These are phyloP conservation scores for Syritta pipiens DNA, from an alignment of 2,888 invertebrate species.

Conservation along the genomic window DNA sequence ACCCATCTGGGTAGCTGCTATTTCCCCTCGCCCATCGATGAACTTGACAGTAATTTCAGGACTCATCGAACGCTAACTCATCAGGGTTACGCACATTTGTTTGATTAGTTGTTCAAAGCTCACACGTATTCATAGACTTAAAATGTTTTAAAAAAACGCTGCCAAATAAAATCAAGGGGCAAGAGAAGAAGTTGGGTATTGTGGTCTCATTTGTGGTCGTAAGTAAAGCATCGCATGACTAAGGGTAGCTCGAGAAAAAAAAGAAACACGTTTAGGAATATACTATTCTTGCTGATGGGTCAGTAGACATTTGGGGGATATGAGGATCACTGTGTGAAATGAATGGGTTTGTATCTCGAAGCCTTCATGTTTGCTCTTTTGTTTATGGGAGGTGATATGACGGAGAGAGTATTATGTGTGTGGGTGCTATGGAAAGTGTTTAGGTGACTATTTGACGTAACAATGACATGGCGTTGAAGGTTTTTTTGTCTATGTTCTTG, in stretches of 20 bases:
- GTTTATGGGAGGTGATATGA: neutral
- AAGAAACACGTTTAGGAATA: slow-evolving; percentile 7
- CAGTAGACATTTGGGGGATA: slow-evolving; percentile 33
- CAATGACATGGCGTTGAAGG: slow-evolving; percentile 47
- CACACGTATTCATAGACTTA: too few species aligned
- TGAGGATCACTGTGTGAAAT: slow-evolving; percentile 18
- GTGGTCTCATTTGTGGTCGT: too few species aligned
- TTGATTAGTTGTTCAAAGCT: too few species aligned
- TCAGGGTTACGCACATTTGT: too few species aligned
- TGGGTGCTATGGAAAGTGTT: neutral
- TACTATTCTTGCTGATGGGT: neutral
- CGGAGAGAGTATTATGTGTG: neutral
- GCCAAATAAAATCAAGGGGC: too few species aligned
- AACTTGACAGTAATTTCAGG: too few species aligned
- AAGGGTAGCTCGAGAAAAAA: neutral
- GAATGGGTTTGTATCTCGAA: slow-evolving; percentile 27
- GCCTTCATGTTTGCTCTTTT: slow-evolving; percentile 17
- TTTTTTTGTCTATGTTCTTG: slow-evolving; percentile 42
- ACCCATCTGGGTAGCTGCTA: too few species aligned
- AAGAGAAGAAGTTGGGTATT: too few species aligned
- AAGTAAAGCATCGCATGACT: too few species aligned
- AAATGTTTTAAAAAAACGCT: too few species aligned
- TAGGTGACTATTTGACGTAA: slow-evolving; percentile 48
- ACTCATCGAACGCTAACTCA: too few species aligned
- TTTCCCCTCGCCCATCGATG: too few species aligned